phyloP scores from a whole-genome alignment of 2,113 vertebrate species.

The Vidua macroura region DNA sequence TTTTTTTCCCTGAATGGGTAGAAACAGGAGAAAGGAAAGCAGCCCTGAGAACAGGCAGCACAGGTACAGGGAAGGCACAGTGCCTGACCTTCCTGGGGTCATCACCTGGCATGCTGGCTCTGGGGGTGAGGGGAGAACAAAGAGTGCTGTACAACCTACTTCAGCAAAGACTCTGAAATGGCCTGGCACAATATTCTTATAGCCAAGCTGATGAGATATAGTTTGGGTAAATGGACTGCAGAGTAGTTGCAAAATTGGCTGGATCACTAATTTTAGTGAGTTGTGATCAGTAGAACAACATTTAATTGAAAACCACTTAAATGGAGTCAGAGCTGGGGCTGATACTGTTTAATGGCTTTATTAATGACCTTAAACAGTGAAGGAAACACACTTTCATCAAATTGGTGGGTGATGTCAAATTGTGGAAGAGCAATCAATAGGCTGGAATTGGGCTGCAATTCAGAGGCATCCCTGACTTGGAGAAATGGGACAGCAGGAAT shows the following conservation, averaged over 20 bases:
- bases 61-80: not conserved
- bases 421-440: not conserved
- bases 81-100: not conserved
- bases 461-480: not conserved
- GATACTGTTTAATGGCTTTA: not conserved
- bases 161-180: not conserved
- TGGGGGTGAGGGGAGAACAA: not conserved
- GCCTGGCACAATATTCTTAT: not conserved
- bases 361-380: not conserved
- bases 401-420: not conserved
- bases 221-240: not conserved
- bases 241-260: not conserved
- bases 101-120: not conserved
- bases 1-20: not conserved
- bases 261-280: not conserved
- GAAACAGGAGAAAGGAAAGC: not conserved
- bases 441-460: not conserved
- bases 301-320: not conserved
- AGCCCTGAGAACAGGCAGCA: not conserved
- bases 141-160: not conserved
- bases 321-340: not conserved
- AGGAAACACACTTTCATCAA: not conserved
- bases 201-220: not conserved
- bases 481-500: not conserved
- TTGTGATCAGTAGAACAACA: not conserved